Evolutionary conservation across 64 coral and sea anemone species (phyloP).

Genomic region (Dendronephthya gigantea): DNA sequence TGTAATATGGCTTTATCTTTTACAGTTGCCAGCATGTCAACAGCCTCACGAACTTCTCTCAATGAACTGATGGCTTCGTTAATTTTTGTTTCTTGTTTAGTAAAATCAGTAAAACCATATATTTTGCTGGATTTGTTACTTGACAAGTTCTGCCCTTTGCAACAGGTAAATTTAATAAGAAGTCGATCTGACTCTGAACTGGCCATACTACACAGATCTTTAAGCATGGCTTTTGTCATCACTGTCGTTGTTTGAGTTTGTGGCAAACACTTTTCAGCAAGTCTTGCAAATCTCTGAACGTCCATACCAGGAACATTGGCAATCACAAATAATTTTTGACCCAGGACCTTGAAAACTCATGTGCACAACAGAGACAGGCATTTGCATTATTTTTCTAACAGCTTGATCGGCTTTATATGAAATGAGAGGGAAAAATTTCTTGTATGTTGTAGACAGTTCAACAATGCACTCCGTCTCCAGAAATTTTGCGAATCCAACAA

Average conservation of each 20-base stretch:
- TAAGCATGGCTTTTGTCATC: background rate
- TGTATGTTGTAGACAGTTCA: background rate
- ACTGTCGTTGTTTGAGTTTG: background rate
- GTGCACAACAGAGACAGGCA: slow-evolving; percentile 25
- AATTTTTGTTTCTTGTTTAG: slow-evolving; percentile 27
- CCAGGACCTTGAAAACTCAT: slow-evolving; percentile 29
- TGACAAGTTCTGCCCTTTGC: slow-evolving; percentile 34
- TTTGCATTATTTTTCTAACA: slow-evolving; percentile 33
- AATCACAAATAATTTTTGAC: slow-evolving; percentile 10
- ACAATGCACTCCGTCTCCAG: slow-evolving; percentile 1
- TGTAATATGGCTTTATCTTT: slow-evolving; percentile 29
- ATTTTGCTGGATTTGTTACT: slow-evolving; percentile 20
- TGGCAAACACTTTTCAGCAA: slow-evolving; percentile 20
- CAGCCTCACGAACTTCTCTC: slow-evolving; percentile 26
- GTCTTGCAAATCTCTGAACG: background rate
- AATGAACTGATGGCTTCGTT: slow-evolving; percentile 16
- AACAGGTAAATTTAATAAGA: background rate
- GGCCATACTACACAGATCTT: no score
- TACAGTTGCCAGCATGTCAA: slow-evolving; percentile 16
- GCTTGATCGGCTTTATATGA: slow-evolving; percentile 24
- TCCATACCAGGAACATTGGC: slow-evolving; percentile 23
- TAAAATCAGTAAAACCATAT: slow-evolving; percentile 41
- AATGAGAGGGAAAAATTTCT: background rate
- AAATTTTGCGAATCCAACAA: background rate
- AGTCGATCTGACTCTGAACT: background rate